Evolutionary conservation across 2,113 vertebrate species (phyloP).

Genomic region (Xenus cinereus): DNA sequence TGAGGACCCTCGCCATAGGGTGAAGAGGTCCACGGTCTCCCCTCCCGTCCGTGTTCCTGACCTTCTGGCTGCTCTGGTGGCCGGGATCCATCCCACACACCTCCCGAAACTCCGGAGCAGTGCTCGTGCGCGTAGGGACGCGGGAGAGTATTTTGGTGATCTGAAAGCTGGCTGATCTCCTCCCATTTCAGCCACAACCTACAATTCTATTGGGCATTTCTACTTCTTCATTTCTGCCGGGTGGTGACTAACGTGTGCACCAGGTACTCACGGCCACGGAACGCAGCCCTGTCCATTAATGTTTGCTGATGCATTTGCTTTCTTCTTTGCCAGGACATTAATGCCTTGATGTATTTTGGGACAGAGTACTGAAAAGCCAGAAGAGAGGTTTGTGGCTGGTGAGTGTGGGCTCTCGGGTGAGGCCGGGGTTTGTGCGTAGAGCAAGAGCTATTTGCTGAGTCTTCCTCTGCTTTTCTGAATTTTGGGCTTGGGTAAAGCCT

Average conservation of each 20-base stretch:
- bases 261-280: background rate
- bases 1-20: background rate
- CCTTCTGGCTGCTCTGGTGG: background rate
- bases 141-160: background rate
- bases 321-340: slow-evolving; percentile 46
- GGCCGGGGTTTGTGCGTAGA: background rate
- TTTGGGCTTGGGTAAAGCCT: background rate
- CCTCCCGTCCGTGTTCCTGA: background rate
- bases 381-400: slow-evolving; percentile 13
- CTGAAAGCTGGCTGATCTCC: background rate
- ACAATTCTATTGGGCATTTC: background rate
- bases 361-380: slow-evolving; percentile 22
- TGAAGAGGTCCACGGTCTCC: background rate
- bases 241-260: background rate
- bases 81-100: background rate
- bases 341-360: slow-evolving; percentile 14
- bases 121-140: background rate
- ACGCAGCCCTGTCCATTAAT: background rate
- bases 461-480: background rate
- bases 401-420: slow-evolving; percentile 1
- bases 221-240: background rate
- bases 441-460: background rate
- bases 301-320: background rate
- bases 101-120: background rate
- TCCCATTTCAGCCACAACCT: background rate